These are phyloP conservation scores for Drosophila saltans DNA, from an alignment of 1,140 invertebrate species.

Conservation along the genomic window DNA sequence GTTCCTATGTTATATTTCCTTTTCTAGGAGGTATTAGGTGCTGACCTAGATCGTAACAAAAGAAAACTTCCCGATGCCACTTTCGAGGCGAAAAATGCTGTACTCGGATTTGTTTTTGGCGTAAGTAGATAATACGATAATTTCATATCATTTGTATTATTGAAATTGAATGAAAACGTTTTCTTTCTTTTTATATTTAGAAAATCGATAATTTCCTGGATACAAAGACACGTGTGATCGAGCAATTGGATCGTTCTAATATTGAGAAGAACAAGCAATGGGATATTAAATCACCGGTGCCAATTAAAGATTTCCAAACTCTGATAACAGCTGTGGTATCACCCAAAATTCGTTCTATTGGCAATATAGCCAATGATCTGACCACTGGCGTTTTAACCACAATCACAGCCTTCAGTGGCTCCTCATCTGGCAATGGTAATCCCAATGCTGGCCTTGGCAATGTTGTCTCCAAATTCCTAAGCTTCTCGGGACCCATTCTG, in stretches of 20 bases:
- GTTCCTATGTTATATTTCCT: slow-evolving; percentile 23
- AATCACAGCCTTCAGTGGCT: slow-evolving; percentile 78
- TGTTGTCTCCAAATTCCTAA: slow-evolving; percentile 78
- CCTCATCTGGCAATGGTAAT: slow-evolving; percentile 78
- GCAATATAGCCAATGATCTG: slow-evolving; percentile 84
- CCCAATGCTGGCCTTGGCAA: slow-evolving; percentile 79
- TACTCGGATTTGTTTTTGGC: slow-evolving; percentile 91
- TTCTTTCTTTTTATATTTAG: slow-evolving; percentile 79
- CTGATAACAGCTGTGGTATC: slow-evolving; percentile 84
- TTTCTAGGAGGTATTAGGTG: slow-evolving; percentile 75
- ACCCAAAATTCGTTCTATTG: slow-evolving; percentile 86
- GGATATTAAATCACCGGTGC: slow-evolving; percentile 87
- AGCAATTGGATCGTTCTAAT: slow-evolving; percentile 88
- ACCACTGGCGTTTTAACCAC: slow-evolving; percentile 84
- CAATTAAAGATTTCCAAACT: slow-evolving; percentile 83
- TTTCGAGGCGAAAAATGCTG: slow-evolving; percentile 89
- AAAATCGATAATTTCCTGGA: slow-evolving; percentile 91
- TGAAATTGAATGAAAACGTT: too few species aligned
- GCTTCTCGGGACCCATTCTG: slow-evolving; percentile 81
- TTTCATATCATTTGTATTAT: too few species aligned
- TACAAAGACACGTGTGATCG: slow-evolving; percentile 88
- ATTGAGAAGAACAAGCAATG: slow-evolving; percentile 89
- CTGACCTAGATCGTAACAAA: slow-evolving; percentile 86
- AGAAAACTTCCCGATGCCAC: slow-evolving; percentile 88
- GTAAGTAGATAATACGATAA: slow-evolving; percentile 85